Evolutionary conservation across 1,140 invertebrate genomes (phyloP), one percentile per base, ranked within the genome.

Genomic region (Sminthurides bifidus): DNA sequence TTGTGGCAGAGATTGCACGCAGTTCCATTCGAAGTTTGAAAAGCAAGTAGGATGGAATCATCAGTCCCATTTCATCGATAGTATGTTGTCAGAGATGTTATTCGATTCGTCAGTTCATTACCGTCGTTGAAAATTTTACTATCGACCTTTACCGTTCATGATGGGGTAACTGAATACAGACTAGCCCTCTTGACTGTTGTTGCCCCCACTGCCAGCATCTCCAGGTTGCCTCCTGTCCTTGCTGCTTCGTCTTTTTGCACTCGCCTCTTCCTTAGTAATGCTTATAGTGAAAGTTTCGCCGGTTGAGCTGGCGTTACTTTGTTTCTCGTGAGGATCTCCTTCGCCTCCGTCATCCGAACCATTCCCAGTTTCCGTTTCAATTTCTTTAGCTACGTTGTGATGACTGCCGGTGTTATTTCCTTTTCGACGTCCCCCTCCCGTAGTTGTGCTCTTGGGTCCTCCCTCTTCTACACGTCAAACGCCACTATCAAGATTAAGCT

Each of bases 321-420:
- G 33, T 10, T 35, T 35, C 33, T 35, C 33, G 33, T 35, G 8
- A 10, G 33, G 33, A 35, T 35, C 17, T 53, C 51, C 17, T 41
- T 53, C n/a, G 15, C 29, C 17, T 44, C 54, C 53, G 10, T 17
- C 54, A 41, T 61, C 59, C 30, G 50, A 54, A 29, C 17, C 59
- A 50, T 61, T 53, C 23, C 50, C 58, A 49, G 45, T 59, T 19
- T 60, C 58, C 17, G 53, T 52, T 33, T 56, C 58, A 26, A 40
- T n/a, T n/a, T 46, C 33, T 23, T 27, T 21, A n/a, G 30, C 33
- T 17, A 14, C 53, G n/a, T n/a, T n/a, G n/a, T n/a, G n/a, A n/a
- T n/a, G n/a, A n/a, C n/a, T n/a, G n/a, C n/a, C n/a, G 4, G 30
- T 31, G 4, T 33, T 8, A 33, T 31, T 49, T 31, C 23, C 46